Conservation (phyloP, 2,888 invertebrate genomes). For the Pristionchus fissidentatus region DNA sequence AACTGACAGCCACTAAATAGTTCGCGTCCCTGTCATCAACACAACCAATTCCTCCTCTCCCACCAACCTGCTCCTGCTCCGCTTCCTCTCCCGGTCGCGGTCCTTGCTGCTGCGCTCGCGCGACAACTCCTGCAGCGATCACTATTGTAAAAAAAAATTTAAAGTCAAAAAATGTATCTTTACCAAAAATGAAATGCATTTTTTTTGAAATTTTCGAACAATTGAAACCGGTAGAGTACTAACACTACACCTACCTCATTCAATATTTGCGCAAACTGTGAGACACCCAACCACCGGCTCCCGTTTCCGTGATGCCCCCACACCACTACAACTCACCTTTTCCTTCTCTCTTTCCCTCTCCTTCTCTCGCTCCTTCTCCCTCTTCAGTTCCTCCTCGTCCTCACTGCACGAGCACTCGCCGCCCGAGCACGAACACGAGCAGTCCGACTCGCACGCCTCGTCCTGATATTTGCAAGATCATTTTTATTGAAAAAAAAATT, state of each 20-base stretch:
- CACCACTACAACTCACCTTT: background rate
- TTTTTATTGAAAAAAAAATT: background rate
- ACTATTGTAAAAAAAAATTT: background rate
- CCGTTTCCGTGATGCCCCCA: background rate
- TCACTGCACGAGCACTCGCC: conserved; percentile 72
- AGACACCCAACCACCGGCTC: background rate
- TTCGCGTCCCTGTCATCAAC: background rate
- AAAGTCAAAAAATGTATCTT: too few relatives aligned
- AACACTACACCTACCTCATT: background rate
- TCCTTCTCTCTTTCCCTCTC: conserved; percentile 37
- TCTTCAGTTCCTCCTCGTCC: conserved; percentile 42
- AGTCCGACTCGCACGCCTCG: conserved; percentile 50
- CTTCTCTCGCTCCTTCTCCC: conserved; percentile 44
- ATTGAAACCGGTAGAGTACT: background rate
- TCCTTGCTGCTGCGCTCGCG: conserved; percentile 32
- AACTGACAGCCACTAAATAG: too few relatives aligned
- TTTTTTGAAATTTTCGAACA: background rate
- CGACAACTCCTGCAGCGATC: background rate
- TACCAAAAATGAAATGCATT: too few relatives aligned
- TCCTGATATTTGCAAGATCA: background rate
- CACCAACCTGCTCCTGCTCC: conserved; percentile 37
- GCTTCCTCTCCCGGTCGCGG: conserved; percentile 18
- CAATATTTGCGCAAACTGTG: background rate
- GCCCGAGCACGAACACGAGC: conserved; percentile 74
- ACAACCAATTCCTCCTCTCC: background rate